A percentile compares a stretch with the other conserved stretches of the same genome.
Evolutionary conservation across 2,797 vertebrate species (phyloP).

Genomic region (Ceryle rudis): DNA sequence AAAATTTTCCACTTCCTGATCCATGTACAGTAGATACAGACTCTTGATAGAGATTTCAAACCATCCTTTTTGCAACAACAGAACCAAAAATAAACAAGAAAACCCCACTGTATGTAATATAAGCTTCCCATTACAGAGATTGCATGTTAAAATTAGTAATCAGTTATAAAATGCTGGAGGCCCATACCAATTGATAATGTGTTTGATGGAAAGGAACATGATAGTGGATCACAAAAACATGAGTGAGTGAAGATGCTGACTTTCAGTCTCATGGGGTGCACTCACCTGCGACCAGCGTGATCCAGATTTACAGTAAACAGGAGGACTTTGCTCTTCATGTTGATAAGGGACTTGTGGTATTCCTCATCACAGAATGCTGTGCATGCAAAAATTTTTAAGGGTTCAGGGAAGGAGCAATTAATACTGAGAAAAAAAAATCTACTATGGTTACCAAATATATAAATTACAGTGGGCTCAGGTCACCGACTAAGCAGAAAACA

Average conservation of each 20-base stretch:
- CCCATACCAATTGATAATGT: neutral
- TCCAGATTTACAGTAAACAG: neutral
- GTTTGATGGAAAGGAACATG: neutral
- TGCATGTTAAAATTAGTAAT: neutral
- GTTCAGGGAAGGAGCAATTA: neutral
- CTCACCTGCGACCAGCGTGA: neutral
- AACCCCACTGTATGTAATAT: neutral
- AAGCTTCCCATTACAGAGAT: neutral
- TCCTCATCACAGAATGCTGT: accelerated
- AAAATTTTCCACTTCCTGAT: neutral
- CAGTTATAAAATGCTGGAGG: neutral
- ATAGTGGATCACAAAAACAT: neutral
- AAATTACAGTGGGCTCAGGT: neutral
- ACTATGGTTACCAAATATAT: neutral
- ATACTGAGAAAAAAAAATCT: neutral
- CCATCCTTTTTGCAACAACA: neutral
- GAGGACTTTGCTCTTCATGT: neutral
- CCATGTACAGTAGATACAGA: neutral
- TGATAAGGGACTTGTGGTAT: neutral
- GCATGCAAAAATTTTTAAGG: neutral
- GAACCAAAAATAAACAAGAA: neutral
- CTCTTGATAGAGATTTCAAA: neutral
- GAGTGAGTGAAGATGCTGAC: neutral
- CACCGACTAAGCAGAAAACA: neutral
- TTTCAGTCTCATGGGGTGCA: neutral